Evolutionary conservation across 2,888 invertebrate species (phyloP), one percentile per base, ranked within the genome.

Genomic region (Drosophila colorata): DNA sequence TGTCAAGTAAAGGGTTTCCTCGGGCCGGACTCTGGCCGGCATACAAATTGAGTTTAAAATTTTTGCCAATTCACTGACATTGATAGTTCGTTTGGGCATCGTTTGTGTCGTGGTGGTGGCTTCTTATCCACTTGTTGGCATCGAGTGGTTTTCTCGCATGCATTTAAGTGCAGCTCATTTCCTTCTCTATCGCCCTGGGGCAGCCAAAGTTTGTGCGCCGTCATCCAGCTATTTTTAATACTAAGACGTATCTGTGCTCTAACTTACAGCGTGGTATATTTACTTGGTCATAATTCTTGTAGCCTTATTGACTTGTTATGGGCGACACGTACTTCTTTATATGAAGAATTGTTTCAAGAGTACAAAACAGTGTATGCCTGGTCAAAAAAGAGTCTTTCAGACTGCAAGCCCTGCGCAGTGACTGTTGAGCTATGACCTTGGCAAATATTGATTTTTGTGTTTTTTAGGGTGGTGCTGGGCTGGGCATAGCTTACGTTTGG

Each of bases 31-130:
- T 66, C 69, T 74, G 75, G 84, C 73, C 78, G 87, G 87, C 85
- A 85, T 85, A 85, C 85, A 85, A 85, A 85, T 85, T 85, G 85
- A 85, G 81, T 78, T 81, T 81, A 83, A 83, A 83, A 86, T 83
- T 87, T 88, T 84, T 88, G 88, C 84, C 88, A 80, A 88, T 86
- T 88, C 88, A 88, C 88, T 82, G 88, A 88, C 84, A 88, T 87
- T 88, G 88, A 86, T 88, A 88, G 81, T 81, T 89, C 89, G 82
- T 89, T 89, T 89, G 88, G 83, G 86, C 75, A 74, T 86, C 87
- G 79, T 89, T 88, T 88, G 87, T 82, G 81, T 81, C 86, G 89
- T 82, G 87, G 81, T 81, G 89, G 89, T 82, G 89, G 89, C 80
- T 84, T 87, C 82, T 83, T 87, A 89, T 87, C 84, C 88, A 88